A percentile compares a stretch with the other conserved stretches of the same genome.
These are phyloP conservation scores for Orchesella cincta DNA, from an alignment of 1,140 invertebrate genomes.

Conservation along the genomic window DNA sequence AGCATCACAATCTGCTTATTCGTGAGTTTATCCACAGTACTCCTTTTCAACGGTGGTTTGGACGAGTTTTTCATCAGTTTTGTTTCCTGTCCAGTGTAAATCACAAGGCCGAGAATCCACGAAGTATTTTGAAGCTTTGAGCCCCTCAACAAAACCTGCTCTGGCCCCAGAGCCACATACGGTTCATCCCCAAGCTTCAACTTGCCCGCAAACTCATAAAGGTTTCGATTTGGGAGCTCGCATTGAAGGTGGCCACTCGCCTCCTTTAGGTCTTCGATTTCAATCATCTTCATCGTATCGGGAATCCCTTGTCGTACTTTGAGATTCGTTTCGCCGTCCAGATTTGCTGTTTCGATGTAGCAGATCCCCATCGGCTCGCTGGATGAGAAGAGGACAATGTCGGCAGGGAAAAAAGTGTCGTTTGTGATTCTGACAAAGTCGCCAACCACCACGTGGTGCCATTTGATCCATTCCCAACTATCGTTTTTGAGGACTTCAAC, in stretches of 20 bases:
- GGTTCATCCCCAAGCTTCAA: conserved; percentile 72
- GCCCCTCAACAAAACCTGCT: conserved; percentile 90
- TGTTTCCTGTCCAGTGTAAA: conserved; percentile 96
- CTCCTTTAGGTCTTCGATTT: conserved; percentile 69
- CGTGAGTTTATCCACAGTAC: conserved; percentile 89
- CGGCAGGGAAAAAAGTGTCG: conserved; percentile 92
- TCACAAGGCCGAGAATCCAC: conserved; percentile 87
- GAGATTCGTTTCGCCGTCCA: conserved; percentile 98
- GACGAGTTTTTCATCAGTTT: conserved; percentile 96
- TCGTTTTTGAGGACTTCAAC: conserved; percentile 77
- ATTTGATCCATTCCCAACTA: conserved; percentile 74
- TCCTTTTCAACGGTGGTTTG: conserved; percentile 84
- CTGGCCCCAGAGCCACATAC: conserved; percentile 83
- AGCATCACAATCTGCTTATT: conserved; percentile 89
- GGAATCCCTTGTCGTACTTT: conserved; percentile 91
- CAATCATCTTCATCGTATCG: conserved; percentile 74
- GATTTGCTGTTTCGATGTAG: conserved; percentile 99
- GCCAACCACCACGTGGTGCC: conserved; percentile 79
- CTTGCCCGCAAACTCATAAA: conserved; percentile 96
- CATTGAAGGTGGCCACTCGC: conserved; percentile 86
- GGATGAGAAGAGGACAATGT: conserved; percentile 83
- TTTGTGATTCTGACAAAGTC: conserved; percentile 88
- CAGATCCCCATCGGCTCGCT: conserved; percentile 97
- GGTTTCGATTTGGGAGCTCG: conserved; percentile 90
- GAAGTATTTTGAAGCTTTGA: conserved; percentile 94